phyloP scores from a whole-genome alignment of 2,797 vertebrate genomes.

The Pristis pectinata region DNA sequence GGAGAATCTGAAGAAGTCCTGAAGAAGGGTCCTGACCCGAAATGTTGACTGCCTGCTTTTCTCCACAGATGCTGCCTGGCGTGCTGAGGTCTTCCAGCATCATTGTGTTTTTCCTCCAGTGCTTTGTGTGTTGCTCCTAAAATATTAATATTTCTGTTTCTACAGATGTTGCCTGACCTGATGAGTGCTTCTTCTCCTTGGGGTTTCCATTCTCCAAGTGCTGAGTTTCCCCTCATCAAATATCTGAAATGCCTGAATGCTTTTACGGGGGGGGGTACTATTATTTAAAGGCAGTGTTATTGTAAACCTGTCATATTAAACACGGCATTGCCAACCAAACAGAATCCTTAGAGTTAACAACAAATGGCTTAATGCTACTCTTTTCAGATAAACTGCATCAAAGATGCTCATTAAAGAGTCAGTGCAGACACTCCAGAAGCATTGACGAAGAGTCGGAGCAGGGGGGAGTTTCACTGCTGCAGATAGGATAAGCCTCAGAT shows the following conservation, averaged over 20 bases:
- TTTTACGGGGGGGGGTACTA: not conserved
- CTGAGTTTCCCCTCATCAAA: not conserved
- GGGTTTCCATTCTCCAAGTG: not conserved
- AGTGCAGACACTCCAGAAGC: not conserved
- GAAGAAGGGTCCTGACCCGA: too few relatives aligned
- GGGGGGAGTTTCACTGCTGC: not conserved
- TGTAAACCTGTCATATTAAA: not conserved
- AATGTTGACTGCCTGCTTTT: too few relatives aligned
- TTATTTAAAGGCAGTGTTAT: not conserved
- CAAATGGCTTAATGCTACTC: not conserved
- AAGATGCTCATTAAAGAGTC: not conserved
- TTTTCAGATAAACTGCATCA: not conserved
- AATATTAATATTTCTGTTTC: too few relatives aligned
- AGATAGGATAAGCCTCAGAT: not conserved
- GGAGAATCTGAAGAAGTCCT: too few relatives aligned
- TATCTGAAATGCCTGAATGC: not conserved
- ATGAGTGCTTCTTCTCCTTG: not conserved
- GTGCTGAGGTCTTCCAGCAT: too few relatives aligned
- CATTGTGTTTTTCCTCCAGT: too few relatives aligned
- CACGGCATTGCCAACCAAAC: not conserved
- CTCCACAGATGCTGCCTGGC: too few relatives aligned
- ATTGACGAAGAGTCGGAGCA: not conserved
- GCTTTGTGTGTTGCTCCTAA: too few relatives aligned
- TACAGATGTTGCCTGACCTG: too few relatives aligned
- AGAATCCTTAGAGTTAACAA: not conserved